phyloP scores from a whole-genome alignment of 2,888 invertebrate genomes.

The Strigamia transsilvanica region DNA sequence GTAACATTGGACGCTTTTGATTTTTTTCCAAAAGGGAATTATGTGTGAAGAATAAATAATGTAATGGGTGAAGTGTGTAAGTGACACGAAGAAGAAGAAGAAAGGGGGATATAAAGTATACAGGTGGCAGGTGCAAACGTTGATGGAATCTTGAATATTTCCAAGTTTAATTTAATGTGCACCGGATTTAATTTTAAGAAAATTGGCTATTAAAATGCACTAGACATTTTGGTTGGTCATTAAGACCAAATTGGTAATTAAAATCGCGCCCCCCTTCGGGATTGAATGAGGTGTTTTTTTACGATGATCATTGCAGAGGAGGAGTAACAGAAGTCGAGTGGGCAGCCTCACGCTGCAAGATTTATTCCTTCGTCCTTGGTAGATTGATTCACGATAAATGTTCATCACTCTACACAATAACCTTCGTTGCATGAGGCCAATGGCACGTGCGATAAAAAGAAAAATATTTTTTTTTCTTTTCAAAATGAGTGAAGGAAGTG shows the following conservation, averaged over 20 bases:
- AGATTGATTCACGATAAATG: conserved; percentile 32
- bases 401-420: conserved; percentile 15
- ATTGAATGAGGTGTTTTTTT: conserved; percentile 21
- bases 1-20: conserved; percentile 1
- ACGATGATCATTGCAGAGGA: conserved; percentile 22
- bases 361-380: conserved; percentile 32
- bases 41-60: not conserved
- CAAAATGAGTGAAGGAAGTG: not conserved
- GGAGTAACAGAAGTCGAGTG: conserved; percentile 33
- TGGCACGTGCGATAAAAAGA: not conserved
- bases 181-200: conserved; percentile 27
- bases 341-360: not conserved
- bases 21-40: not conserved
- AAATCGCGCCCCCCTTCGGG: not conserved
- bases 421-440: conserved; percentile 8
- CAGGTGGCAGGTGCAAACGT: not conserved
- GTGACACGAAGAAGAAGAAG: not conserved
- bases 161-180: conserved; percentile 6
- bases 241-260: conserved; percentile 8
- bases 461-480: too few species aligned
- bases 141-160: not conserved
- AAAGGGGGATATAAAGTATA: not conserved
- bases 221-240: not conserved
- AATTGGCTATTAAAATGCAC: conserved; percentile 18
- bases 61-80: not conserved